Evolutionary conservation across 2,113 vertebrate species (phyloP).

Genomic region (Pimephales promelas): DNA sequence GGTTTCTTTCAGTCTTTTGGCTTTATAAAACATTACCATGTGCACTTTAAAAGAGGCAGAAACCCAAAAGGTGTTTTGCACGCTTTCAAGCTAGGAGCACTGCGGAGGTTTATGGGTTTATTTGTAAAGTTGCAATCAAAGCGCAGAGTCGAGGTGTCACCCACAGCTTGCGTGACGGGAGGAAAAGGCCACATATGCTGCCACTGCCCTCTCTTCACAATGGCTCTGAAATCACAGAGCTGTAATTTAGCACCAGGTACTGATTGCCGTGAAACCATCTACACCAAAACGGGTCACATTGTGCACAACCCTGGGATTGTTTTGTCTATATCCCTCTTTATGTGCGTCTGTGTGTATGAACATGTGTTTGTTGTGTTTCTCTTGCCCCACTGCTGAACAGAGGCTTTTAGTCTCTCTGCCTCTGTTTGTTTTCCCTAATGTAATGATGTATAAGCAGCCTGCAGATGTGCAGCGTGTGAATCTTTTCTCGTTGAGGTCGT

Average conservation of each 20-base stretch:
- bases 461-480: not conserved
- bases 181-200: conserved; percentile 61
- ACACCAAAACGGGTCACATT: not conserved
- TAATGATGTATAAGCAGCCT: not conserved
- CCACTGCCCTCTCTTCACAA: conserved; percentile 57
- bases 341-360: conserved; percentile 16
- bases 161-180: conserved; percentile 46
- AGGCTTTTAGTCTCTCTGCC: conserved; percentile 39
- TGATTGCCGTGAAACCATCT: conserved; percentile 57
- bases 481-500: not conserved
- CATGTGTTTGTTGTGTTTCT: conserved; percentile 49
- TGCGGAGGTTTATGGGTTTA: conserved; percentile 19
- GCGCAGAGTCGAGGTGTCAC: conserved; percentile 45
- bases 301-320: not conserved
- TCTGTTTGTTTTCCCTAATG: conserved; percentile 32
- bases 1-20: not conserved
- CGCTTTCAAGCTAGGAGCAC: not conserved
- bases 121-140: conserved; percentile 40
- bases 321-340: conserved; percentile 54
- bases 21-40: not conserved
- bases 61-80: not conserved
- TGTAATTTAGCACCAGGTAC: conserved; percentile 66
- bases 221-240: conserved; percentile 63
- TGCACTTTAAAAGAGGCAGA: conserved; percentile 17
- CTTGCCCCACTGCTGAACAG: conserved; percentile 30